Conservation (phyloP, 2,113 vertebrate species). For the Istiophorus platypterus region DNA sequence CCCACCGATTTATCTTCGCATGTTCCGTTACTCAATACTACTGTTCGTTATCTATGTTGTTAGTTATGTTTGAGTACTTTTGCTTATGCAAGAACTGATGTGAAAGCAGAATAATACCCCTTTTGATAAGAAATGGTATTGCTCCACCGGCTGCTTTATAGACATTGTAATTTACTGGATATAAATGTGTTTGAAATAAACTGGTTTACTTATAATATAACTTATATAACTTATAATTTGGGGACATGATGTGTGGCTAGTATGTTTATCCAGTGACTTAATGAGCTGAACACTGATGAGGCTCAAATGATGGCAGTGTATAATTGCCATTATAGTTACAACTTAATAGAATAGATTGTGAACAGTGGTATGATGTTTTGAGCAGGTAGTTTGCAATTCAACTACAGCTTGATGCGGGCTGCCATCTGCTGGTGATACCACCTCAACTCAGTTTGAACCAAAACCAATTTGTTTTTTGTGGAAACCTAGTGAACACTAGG, state of each 20-base stretch:
- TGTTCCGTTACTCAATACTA: constrained; percentile 28
- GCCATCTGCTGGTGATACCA: constrained; percentile 75
- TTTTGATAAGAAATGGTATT: background rate
- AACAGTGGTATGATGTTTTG: background rate
- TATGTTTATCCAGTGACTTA: no score
- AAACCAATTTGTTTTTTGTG: constrained; percentile 1
- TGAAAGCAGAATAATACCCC: background rate
- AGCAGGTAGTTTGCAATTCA: background rate
- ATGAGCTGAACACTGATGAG: background rate
- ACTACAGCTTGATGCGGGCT: constrained; percentile 46
- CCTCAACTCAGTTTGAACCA: constrained; percentile 6
- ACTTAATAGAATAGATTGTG: background rate
- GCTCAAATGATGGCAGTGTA: background rate
- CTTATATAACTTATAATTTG: no score
- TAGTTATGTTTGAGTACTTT: constrained; percentile 7
- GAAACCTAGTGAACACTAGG: background rate
- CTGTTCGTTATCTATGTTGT: background rate
- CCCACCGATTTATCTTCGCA: constrained; percentile 7
- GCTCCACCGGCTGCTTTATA: background rate
- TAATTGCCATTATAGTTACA: background rate
- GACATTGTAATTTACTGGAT: background rate
- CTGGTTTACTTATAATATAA: no score
- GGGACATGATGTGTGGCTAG: no score
- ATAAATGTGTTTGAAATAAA: background rate
- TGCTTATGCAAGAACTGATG: constrained; percentile 6